These are phyloP conservation scores for Onychomys torridus DNA, from an alignment of 2,797 vertebrate genomes.

Conservation along the genomic window DNA sequence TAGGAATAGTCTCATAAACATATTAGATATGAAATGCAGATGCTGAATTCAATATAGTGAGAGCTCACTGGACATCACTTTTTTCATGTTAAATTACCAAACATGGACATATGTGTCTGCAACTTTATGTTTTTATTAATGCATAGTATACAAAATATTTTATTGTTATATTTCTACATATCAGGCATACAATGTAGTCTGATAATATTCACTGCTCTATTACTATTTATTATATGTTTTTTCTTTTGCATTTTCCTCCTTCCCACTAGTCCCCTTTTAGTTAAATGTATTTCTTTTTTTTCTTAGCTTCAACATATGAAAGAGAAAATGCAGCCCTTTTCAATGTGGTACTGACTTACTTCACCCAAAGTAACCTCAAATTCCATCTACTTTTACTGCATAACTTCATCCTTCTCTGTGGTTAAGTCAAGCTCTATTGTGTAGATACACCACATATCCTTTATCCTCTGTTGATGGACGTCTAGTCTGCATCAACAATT, in stretches of 20 bases:
- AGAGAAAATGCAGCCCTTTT: not conserved
- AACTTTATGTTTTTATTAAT: not conserved
- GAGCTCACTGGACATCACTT: not conserved
- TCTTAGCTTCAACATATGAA: not conserved
- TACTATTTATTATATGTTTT: not conserved
- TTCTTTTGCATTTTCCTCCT: not conserved
- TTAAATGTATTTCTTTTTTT: not conserved
- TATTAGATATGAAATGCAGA: conserved; percentile 13
- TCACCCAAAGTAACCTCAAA: not conserved
- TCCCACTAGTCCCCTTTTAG: not conserved
- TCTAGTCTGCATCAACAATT: not conserved
- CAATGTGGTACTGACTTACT: not conserved
- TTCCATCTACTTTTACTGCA: not conserved
- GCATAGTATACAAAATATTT: not conserved
- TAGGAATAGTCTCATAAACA: not conserved
- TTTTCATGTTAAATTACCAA: not conserved
- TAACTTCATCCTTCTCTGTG: not conserved
- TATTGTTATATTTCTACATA: not conserved
- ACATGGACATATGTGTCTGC: not conserved
- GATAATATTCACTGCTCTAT: not conserved
- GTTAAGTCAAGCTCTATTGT: not conserved
- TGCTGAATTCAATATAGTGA: not conserved
- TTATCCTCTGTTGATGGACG: not conserved
- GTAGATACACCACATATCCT: not conserved
- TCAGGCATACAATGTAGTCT: not conserved